Percentiles rank a stretch among this genome's conserved stretches.
Conservation (phyloP, 1,140 invertebrate species). For the Drosophila lowei region DNA sequence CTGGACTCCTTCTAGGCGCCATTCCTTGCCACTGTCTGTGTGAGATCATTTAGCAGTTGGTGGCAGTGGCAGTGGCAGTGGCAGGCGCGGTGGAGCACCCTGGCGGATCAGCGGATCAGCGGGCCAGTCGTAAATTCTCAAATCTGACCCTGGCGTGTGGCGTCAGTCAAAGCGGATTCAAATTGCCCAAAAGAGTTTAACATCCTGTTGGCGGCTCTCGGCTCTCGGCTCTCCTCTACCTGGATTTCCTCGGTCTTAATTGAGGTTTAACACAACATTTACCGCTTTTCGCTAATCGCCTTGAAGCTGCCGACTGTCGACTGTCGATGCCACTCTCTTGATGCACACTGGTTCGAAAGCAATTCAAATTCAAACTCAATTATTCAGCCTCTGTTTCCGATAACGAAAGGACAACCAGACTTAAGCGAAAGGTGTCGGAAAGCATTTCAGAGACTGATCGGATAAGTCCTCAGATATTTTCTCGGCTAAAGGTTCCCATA, state of each 20-base stretch:
- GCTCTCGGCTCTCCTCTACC: slow-evolving; percentile 1
- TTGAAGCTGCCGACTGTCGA: slow-evolving; percentile 52
- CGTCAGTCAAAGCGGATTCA: slow-evolving; percentile 76
- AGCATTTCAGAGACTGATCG: too few species aligned
- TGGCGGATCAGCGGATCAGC: too few species aligned
- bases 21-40: slow-evolving; percentile 10
- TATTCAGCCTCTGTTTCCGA: too few species aligned
- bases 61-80: background rate
- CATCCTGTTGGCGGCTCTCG: slow-evolving; percentile 36
- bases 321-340: background rate
- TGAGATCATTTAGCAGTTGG: slow-evolving; percentile 37
- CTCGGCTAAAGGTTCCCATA: too few species aligned
- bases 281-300: slow-evolving; percentile 79
- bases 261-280: slow-evolving; percentile 80
- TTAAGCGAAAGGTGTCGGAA: too few species aligned
- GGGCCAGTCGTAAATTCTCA: slow-evolving; percentile 58
- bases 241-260: slow-evolving; percentile 50
- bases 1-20: slow-evolving; percentile 44
- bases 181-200: slow-evolving; percentile 37
- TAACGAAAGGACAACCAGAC: too few species aligned
- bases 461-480: too few species aligned
- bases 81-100: too few species aligned
- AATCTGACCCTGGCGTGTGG: slow-evolving; percentile 63
- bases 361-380: background rate
- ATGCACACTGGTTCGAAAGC: slow-evolving; percentile 10